Percentiles rank a stretch among this genome's conserved stretches.
These are phyloP conservation scores for Matsumurasca onukii DNA, from an alignment of 1,140 invertebrate genomes.

Conservation along the genomic window DNA sequence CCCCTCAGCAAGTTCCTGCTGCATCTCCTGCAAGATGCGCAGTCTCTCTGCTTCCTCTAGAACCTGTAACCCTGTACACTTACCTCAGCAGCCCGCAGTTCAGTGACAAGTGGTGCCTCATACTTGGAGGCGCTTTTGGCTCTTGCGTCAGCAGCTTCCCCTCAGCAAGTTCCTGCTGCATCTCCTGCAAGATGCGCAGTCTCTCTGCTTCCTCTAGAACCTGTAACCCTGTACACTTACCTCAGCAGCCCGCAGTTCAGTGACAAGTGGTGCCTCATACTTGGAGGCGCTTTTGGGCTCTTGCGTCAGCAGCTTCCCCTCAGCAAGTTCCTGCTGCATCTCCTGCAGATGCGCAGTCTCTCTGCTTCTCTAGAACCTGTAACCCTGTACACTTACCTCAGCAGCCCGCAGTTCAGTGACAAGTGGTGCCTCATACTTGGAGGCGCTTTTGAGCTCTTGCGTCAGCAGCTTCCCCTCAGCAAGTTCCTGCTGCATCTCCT, in stretches of 20 bases:
- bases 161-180: conserved; percentile 49
- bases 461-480: conserved; percentile 52
- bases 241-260: conserved; percentile 57
- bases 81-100: conserved; percentile 58
- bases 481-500: conserved; percentile 46
- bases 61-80: conserved; percentile 29
- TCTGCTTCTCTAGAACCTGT: too few relatives aligned
- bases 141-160: conserved; percentile 56
- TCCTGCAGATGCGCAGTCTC: not conserved
- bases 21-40: not conserved
- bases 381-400: too few relatives aligned
- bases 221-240: too few relatives aligned
- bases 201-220: conserved; percentile 24
- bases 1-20: too few relatives aligned
- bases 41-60: conserved; percentile 1
- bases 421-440: conserved; percentile 61
- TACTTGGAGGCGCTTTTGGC: conserved; percentile 58
- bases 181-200: conserved; percentile 1
- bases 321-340: not conserved
- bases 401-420: conserved; percentile 58
- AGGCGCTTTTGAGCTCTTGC: conserved; percentile 54
- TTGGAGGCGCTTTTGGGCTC: too few relatives aligned
- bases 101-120: conserved; percentile 59
- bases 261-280: conserved; percentile 61
- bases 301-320: too few relatives aligned